Conservation (phyloP, 2,888 invertebrate genomes). For the Drosophila borealis region DNA sequence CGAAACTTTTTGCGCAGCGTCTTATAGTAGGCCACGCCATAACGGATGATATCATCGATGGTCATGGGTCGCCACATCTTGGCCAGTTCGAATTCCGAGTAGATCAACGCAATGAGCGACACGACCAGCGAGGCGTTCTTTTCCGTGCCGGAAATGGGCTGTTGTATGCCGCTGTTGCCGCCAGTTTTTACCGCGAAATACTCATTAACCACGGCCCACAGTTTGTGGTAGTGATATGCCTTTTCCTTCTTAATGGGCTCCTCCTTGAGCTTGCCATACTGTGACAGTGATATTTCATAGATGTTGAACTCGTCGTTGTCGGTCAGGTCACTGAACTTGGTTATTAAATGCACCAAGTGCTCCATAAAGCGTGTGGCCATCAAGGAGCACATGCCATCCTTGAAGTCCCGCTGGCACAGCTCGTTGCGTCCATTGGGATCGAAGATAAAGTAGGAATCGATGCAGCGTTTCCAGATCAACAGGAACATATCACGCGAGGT, state of each 20-base stretch:
- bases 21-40: conserved; percentile 75
- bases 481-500: conserved; percentile 71
- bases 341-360: conserved; percentile 82
- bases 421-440: conserved; percentile 86
- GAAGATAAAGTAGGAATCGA: conserved; percentile 87
- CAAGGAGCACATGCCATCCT: conserved; percentile 86
- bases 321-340: conserved; percentile 70
- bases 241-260: conserved; percentile 36
- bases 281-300: conserved; percentile 77
- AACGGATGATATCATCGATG: conserved; percentile 85
- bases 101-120: conserved; percentile 87
- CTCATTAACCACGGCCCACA: conserved; percentile 80
- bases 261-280: conserved; percentile 76
- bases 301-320: conserved; percentile 73
- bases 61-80: conserved; percentile 88
- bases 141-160: conserved; percentile 68
- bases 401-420: conserved; percentile 73
- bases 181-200: conserved; percentile 81
- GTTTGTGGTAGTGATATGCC: conserved; percentile 58
- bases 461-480: conserved; percentile 86
- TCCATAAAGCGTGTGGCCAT: conserved; percentile 75
- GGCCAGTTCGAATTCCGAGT: conserved; percentile 88
- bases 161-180: conserved; percentile 78
- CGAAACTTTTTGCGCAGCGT: conserved; percentile 73
- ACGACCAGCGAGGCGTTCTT: conserved; percentile 87